These are phyloP conservation scores for Drosophila trichaetosa DNA, from an alignment of 2,888 invertebrate genomes.

Conservation along the genomic window DNA sequence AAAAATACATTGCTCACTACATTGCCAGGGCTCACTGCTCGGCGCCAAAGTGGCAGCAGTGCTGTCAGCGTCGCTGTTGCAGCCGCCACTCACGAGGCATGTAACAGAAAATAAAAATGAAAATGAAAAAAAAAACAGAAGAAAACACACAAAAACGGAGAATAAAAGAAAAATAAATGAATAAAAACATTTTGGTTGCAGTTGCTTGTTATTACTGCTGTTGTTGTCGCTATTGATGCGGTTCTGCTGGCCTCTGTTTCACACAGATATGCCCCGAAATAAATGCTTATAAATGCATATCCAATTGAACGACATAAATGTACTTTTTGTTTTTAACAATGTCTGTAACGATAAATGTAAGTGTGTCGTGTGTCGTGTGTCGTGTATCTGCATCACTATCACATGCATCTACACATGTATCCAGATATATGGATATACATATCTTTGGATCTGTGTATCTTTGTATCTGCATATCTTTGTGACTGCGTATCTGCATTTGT, in stretches of 20 bases:
- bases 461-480: neutral
- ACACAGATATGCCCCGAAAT: conserved; percentile 18
- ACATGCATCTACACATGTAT: neutral
- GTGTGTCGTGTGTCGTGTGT: conserved; percentile 16
- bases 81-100: conserved; percentile 44
- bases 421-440: neutral
- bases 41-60: conserved; percentile 57
- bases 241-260: conserved; percentile 19
- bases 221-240: conserved; percentile 5
- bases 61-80: conserved; percentile 53
- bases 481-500: neutral
- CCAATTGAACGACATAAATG: conserved; percentile 28
- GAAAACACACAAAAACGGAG: conserved; percentile 2
- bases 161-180: conserved; percentile 29
- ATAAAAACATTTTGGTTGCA: conserved; percentile 31
- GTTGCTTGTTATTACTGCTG: conserved; percentile 11
- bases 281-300: conserved; percentile 37
- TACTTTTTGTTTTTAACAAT: neutral
- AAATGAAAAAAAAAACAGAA: neutral
- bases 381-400: conserved; percentile 6
- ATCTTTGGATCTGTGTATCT: conserved; percentile 5
- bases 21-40: conserved; percentile 25
- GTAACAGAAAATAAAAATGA: conserved; percentile 18
- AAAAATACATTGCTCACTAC: conserved; percentile 58
- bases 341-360: conserved; percentile 29